These are phyloP conservation scores for Aleiodes alternator DNA, from an alignment of 2,888 invertebrate species.

Conservation along the genomic window DNA sequence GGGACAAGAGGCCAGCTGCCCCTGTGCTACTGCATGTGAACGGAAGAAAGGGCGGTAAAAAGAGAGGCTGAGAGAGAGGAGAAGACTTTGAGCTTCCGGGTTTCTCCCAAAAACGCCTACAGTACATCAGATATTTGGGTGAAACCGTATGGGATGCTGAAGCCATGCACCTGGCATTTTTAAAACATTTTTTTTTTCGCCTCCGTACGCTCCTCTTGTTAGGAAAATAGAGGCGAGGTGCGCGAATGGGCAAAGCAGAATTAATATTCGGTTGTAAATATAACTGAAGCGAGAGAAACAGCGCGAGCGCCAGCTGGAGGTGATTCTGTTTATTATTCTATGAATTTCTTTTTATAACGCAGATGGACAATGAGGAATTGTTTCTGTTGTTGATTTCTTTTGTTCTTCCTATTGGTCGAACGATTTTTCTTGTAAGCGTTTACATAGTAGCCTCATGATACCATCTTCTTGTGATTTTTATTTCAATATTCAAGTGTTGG, in stretches of 20 bases:
- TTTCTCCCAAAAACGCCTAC: conserved; percentile 56
- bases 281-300: conserved; percentile 20
- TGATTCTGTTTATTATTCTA: too few species aligned
- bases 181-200: conserved; percentile 47
- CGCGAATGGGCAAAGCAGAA: conserved; percentile 14
- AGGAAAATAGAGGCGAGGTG: conserved; percentile 7
- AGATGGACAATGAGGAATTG: too few species aligned
- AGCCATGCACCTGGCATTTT: conserved; percentile 66
- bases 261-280: background rate
- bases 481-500: too few species aligned
- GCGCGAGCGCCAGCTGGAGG: too few species aligned
- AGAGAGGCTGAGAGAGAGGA: conserved; percentile 65
- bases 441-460: too few species aligned
- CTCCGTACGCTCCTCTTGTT: background rate
- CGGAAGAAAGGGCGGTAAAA: conserved; percentile 42
- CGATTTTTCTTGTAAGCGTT: too few species aligned
- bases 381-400: too few species aligned
- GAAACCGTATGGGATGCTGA: conserved; percentile 43
- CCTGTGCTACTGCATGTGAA: conserved; percentile 38
- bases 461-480: too few species aligned
- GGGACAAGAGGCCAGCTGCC: conserved; percentile 37
- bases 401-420: too few species aligned
- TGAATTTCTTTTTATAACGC: too few species aligned
- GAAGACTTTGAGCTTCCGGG: conserved; percentile 71
- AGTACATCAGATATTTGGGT: conserved; percentile 65